Evolutionary conservation across 2,797 vertebrate genomes (phyloP).

Genomic region (Momotus momota): DNA sequence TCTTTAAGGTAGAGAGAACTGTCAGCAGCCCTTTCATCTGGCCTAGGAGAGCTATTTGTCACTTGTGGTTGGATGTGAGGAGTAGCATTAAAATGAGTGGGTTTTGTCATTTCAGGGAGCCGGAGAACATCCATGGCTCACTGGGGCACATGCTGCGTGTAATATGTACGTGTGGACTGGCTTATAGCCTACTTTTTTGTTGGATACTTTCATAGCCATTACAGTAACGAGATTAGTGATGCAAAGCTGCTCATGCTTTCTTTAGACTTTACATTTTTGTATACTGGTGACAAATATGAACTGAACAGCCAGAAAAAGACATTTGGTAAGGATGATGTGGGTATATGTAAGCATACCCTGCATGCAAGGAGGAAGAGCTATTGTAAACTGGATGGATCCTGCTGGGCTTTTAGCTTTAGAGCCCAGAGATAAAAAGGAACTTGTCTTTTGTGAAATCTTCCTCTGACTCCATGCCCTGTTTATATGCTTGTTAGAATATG

Average conservation of each 20-base stretch:
- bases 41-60: conserved; percentile 60
- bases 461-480: conserved; percentile 48
- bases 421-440: conserved; percentile 52
- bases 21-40: conserved; percentile 59
- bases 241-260: conserved; percentile 71
- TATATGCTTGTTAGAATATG: conserved; percentile 74
- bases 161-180: conserved; percentile 28
- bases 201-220: conserved; percentile 71
- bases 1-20: conserved; percentile 58
- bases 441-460: conserved; percentile 70
- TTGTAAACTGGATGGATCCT: conserved; percentile 75
- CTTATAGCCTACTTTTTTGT: conserved; percentile 69
- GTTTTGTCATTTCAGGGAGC: conserved; percentile 24
- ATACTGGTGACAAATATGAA: conserved; percentile 77
- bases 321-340: conserved; percentile 62
- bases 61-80: conserved; percentile 60
- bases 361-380: conserved; percentile 63
- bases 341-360: conserved; percentile 61
- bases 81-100: conserved; percentile 41
- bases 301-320: conserved; percentile 80
- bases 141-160: conserved; percentile 74
- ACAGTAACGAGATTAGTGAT: conserved; percentile 82
- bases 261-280: conserved; percentile 57
- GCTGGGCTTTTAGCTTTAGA: conserved; percentile 73
- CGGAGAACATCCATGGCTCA: conserved; percentile 9